These are phyloP conservation scores for Chloropsis hardwickii DNA, from an alignment of 2,113 vertebrate species.

Conservation along the genomic window DNA sequence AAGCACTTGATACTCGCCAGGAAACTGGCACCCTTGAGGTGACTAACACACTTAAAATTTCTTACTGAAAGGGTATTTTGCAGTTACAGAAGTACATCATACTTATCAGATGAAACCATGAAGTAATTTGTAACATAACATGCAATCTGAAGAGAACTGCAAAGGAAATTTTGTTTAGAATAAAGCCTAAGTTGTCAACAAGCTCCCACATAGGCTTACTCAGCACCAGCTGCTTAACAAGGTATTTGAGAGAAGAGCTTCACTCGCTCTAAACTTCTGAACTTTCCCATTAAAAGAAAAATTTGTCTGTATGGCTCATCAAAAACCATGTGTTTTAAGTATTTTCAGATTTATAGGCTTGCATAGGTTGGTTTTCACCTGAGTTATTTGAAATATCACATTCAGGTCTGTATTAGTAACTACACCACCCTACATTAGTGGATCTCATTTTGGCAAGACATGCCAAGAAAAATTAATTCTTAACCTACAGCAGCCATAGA, in stretches of 20 bases:
- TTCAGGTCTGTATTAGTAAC: neutral
- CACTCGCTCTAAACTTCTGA: neutral
- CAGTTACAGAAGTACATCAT: neutral
- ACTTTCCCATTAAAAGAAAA: neutral
- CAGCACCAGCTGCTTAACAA: constrained; percentile 51
- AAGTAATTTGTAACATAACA: constrained; percentile 4
- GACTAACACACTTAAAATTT: neutral
- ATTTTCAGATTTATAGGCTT: neutral
- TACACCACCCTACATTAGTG: neutral
- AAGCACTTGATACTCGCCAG: neutral
- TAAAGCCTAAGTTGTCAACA: constrained; percentile 29
- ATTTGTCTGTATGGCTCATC: neutral
- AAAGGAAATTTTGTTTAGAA: constrained; percentile 38
- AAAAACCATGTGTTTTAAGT: neutral
- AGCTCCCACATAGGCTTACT: constrained; percentile 56
- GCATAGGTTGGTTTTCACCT: neutral
- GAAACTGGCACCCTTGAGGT: neutral
- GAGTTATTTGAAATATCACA: neutral
- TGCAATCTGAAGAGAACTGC: neutral
- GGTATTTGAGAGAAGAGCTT: neutral
- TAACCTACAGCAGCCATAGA: neutral
- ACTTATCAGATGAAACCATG: neutral
- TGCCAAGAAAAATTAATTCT: neutral
- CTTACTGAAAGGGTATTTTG: neutral
- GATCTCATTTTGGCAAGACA: neutral